Base-by-base conservation (phyloP, 2,113 vertebrate genomes). In the Leptobrachium ailaonicum region DNA sequence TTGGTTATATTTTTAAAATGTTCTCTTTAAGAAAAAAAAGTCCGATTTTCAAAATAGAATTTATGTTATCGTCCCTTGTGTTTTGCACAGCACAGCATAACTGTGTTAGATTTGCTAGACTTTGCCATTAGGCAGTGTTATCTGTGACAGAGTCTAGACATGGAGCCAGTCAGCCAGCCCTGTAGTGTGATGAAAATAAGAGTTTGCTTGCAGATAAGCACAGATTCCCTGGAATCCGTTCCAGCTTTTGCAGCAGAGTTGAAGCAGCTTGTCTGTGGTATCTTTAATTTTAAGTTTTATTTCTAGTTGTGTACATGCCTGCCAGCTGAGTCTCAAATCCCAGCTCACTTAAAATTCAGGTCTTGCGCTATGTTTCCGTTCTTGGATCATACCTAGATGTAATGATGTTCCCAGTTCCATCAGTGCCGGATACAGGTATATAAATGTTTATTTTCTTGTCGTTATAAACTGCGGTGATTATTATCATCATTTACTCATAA, bases 261-360 rank as follows among this genome's bases (percentile, higher is more conserved):
- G 56, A 13, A 60, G 56, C 56, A 60, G 56, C 64, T 56, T 68
- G 66, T 68, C 41, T 68, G 60, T 77, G 50, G 41, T 68, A 76
- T 50, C 66, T 66, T 77, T 58, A 67, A 53, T 69, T 77, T 77
- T 43, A 58, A 54, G 75, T 58, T 58, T 68, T 69, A 66, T 77
- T 77, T 76, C 50, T 42, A 56, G 50, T 69, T 77, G 66, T 56
- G 64, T 77, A 56, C 50, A 77, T 69, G 75, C 66, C 75, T 77
- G 75, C 66, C 66, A 76, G 50, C 64, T 53, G 40, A 58, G 50
- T 68, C 75, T 68, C 50, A 77, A 77, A 77, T 69, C 75, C 75
- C 75, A 77, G 75, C 50, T 54, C 75, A 69, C 75, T 77, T 77
- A 68, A 77, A 44, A 77, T 77, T 77, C 66, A 12, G 75, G 40